Conservation (phyloP, 1,140 invertebrate species). For the Teleopsis dalmanni region DNA sequence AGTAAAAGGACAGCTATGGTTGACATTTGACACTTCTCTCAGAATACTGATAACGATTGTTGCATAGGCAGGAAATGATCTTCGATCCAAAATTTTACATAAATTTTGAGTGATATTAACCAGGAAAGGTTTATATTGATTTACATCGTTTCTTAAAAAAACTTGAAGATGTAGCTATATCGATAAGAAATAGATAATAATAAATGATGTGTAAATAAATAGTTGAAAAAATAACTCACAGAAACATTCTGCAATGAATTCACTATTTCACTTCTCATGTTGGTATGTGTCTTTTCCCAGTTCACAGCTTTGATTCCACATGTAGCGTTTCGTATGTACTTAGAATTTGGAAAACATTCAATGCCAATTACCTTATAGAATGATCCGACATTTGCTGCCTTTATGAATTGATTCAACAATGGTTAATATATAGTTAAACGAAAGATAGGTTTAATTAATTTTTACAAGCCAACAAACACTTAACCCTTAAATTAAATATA, state of each 20-base stretch:
- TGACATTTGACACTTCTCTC: neutral
- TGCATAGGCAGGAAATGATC: neutral
- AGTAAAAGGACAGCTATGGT: conserved; percentile 1
- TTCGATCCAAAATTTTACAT: neutral
- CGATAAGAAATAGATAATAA: neutral
- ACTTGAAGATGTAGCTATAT: neutral
- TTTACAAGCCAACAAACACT: no score
- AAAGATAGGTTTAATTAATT: no score
- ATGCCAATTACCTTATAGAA: neutral
- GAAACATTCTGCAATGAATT: neutral
- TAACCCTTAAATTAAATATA: no score
- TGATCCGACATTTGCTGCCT: no score
- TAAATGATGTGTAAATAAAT: neutral
- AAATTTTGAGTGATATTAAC: neutral
- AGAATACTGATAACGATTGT: conserved; percentile 1
- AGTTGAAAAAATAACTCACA: neutral
- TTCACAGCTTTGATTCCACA: neutral
- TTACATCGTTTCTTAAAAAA: neutral
- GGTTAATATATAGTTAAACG: no score
- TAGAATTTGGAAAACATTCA: conserved; percentile 1
- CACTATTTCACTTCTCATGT: conserved; percentile 1
- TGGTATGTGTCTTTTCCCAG: neutral
- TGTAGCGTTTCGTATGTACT: neutral
- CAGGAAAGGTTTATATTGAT: neutral
- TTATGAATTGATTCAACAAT: no score